Conservation (phyloP, 2,113 vertebrate species). For the Nyctibius bracteatus region DNA sequence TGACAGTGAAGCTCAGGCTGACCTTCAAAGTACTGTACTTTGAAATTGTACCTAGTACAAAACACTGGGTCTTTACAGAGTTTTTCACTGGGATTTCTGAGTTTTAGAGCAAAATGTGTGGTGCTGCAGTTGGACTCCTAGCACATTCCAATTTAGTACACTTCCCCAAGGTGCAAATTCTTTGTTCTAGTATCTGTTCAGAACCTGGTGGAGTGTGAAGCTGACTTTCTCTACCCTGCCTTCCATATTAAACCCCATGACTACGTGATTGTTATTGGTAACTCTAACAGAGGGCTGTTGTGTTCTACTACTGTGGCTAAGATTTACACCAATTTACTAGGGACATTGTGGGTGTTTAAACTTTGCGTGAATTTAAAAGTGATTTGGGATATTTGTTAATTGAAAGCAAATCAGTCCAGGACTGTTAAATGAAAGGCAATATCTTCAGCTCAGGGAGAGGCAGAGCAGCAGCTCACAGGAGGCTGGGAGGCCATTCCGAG, state of each 20-base stretch:
- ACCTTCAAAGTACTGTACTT: not conserved
- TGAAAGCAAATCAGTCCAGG: not conserved
- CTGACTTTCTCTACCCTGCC: not conserved
- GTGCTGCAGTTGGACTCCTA: not conserved
- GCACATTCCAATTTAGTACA: fast-evolving
- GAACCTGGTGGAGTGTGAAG: not conserved
- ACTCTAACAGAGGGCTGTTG: not conserved
- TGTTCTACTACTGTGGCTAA: not conserved
- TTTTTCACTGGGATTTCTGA: not conserved
- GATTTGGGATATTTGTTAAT: not conserved
- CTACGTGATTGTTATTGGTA: not conserved
- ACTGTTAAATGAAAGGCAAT: not conserved
- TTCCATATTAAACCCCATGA: not conserved
- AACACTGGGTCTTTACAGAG: not conserved
- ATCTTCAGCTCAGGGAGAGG: not conserved
- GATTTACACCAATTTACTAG: not conserved
- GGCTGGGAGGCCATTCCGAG: not conserved
- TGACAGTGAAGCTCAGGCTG: not conserved
- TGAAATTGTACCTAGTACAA: not conserved
- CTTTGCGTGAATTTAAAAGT: not conserved
- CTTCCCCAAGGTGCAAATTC: not conserved
- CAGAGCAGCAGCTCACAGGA: not conserved
- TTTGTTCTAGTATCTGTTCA: not conserved
- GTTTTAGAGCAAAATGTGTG: fast-evolving
- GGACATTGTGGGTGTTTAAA: not conserved